Evolutionary conservation across 2,888 invertebrate genomes (phyloP), one percentile per base, ranked within the genome.

Genomic region (Lasioglossum leucozonium): DNA sequence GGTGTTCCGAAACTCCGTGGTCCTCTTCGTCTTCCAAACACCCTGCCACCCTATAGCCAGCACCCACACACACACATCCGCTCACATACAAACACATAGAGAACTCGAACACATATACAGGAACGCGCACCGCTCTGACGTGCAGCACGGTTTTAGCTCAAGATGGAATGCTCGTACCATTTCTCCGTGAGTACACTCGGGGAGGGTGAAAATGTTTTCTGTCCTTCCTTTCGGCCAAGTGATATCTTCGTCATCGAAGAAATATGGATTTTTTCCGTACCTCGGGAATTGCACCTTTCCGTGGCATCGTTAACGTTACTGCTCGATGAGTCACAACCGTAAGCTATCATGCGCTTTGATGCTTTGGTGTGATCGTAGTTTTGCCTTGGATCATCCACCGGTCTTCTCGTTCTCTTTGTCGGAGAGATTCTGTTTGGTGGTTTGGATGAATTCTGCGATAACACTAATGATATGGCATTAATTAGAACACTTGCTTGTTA

Each of bases 1-100:
- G 89, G 90, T 91, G 91, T 91, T 92, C 92, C 90, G 89, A 93
- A 91, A 91, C 91, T 90, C 91, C 87, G 90, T 82, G 90, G 89
- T 91, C 90, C 89, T 91, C 91, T 92, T 88, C 91, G 87, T 90
- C 91, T 92, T 90, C 90, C 88, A 88, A 93, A 93, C 91, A 92
- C 91, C 91, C 92, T 89, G 89, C 90, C 91, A 91, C 90, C 89
- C 88, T 91, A 86, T 85, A 82, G 74, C 82, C 87, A 79, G 85
- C 86, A 88, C 90, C 84, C 82, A 85, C 82, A 85, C 90, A 82
- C 84, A 69, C 80, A 71, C 80, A 62, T 79, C 65, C 72, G 77
- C 62, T n/a, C n/a, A n/a, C n/a, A n/a, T n/a, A 74, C 82, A 65
- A 78, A 74, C 78, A 79, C 74, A 69, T 26, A 55, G 10, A 55